Conservation (phyloP, 2,113 vertebrate species). For the Ceuthmochares aereus region DNA sequence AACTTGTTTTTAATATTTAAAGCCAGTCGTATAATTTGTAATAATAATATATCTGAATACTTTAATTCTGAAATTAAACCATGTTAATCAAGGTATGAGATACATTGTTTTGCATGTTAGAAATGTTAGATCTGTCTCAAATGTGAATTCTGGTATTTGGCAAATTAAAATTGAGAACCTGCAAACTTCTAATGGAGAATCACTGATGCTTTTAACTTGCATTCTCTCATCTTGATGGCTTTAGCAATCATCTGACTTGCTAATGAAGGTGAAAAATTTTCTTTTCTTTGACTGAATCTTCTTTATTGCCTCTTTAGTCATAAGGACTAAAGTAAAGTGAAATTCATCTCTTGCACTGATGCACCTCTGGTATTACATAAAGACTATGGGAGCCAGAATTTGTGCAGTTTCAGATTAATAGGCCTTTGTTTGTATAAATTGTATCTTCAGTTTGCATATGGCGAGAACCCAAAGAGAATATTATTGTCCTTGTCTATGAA, state of each 20-base stretch:
- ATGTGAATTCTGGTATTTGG: not conserved
- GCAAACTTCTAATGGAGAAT: not conserved
- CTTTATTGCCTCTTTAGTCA: not conserved
- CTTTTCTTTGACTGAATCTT: not conserved
- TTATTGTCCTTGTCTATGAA: not conserved
- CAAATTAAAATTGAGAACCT: not conserved
- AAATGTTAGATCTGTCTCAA: not conserved
- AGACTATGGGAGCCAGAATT: not conserved
- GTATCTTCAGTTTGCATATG: accelerated
- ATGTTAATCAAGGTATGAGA: not conserved
- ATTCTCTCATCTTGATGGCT: not conserved
- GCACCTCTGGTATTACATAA: not conserved
- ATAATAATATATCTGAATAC: not conserved
- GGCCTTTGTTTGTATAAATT: not conserved
- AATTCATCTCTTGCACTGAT: not conserved
- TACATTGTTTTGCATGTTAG: accelerated
- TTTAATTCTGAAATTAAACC: not conserved
- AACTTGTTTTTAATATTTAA: not conserved
- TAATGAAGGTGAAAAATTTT: not conserved
- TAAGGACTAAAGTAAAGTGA: not conserved
- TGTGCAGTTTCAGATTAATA: not conserved
- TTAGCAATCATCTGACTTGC: not conserved
- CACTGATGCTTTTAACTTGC: not conserved
- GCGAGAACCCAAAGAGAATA: not conserved
- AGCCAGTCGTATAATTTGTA: not conserved